Evolutionary conservation across 2,888 invertebrate species (phyloP), one percentile per base, ranked within the genome.

Genomic region (Mythimna lalbum): DNA sequence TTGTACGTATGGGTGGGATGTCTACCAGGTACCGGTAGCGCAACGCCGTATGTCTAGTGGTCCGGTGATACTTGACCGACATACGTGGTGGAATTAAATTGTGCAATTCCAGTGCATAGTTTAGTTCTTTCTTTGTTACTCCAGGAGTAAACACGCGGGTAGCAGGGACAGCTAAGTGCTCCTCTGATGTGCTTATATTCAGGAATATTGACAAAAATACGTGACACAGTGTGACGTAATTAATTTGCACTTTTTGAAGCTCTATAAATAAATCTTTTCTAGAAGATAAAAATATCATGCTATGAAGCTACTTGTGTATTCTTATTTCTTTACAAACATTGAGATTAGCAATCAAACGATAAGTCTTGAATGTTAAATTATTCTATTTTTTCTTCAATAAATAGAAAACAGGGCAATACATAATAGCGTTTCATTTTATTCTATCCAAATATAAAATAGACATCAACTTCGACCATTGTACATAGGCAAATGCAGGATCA

Each of bases 371-470:
- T 63, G 73, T 80, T 73, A 80, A 83, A 76, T 81, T 80, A 84
- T 80, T 82, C 80, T 84, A 80, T 84, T 81, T 64, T 81, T 77
- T 85, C 85, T 80, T 85, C 73, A 88, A 89, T 89, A 90, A 91
- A 93, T 93, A 92, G 63, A 92, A 93, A 93, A 92, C 90, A 90
- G 90, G 91, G 88, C 85, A 89, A 90, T 90, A 93, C 89, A 89
- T 90, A 92, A 89, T 90, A 92, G 86, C 87, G 84, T 83, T 92
- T 93, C 87, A 84, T 83, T 92, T 93, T 93, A 94, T 90, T 93
- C 93, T 94, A 93, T 90, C 87, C 88, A 92, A 91, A 89, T 93
- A 94, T 90, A 94, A 93, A 94, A 93, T 92, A 92, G 86, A 92
- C 90, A 92, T 89, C 88, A 90, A 91, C 87, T 75, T 91, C 89